Conservation (phyloP, 92 coral and sea anemone genomes). For the Diadumene lineata region DNA sequence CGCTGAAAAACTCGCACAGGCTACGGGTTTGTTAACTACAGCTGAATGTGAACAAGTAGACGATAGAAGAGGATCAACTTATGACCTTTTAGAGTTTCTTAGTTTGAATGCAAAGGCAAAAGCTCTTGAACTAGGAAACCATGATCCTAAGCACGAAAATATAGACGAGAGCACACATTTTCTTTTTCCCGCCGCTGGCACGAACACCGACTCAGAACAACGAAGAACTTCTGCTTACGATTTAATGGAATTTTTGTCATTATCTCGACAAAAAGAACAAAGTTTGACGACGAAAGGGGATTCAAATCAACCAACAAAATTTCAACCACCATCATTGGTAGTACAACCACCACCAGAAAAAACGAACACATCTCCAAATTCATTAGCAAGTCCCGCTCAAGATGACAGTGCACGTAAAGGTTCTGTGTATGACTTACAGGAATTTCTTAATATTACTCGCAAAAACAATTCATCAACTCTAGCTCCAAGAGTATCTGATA, state of each 20-base stretch:
- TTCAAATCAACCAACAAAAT: neutral
- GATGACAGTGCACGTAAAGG: constrained; percentile 34
- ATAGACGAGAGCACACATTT: too few relatives aligned
- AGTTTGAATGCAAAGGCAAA: constrained; percentile 37
- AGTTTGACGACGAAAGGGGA: neutral
- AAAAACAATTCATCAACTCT: neutral
- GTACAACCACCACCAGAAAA: neutral
- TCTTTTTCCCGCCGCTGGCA: neutral
- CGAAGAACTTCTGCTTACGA: constrained; percentile 69
- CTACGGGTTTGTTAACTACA: constrained; percentile 16
- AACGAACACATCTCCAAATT: neutral
- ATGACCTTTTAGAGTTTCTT: constrained; percentile 72
- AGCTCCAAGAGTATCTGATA: neutral
- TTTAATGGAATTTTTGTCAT: constrained; percentile 71
- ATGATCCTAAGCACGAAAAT: too few relatives aligned
- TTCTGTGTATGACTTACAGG: constrained; percentile 70
- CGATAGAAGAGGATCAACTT: constrained; percentile 63
- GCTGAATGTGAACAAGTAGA: constrained; percentile 6
- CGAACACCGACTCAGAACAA: constrained; percentile 2
- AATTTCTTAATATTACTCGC: constrained; percentile 48
- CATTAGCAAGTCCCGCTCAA: neutral
- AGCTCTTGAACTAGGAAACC: constrained; percentile 13
- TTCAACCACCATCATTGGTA: neutral
- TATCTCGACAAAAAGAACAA: constrained; percentile 38
- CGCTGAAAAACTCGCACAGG: neutral